A percentile compares a stretch with the other conserved stretches of the same genome.
phyloP scores from a whole-genome alignment of 2,888 invertebrate genomes.

The Iselma pallidipennis region DNA sequence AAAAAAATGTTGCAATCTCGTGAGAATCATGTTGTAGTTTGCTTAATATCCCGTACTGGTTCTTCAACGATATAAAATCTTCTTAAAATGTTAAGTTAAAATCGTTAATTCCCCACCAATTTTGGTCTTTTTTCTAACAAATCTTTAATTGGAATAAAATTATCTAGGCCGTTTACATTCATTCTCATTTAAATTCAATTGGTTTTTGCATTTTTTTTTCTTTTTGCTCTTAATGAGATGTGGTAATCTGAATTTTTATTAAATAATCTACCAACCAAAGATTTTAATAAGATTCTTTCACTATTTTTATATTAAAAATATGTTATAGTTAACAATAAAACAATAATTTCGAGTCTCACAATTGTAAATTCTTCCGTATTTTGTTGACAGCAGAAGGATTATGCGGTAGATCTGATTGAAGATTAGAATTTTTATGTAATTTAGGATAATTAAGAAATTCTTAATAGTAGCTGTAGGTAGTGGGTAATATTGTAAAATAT shows the following conservation, averaged over 20 bases:
- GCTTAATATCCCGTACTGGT: background rate
- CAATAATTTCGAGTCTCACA: too few species aligned
- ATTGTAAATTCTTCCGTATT: too few species aligned
- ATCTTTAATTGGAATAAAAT: background rate
- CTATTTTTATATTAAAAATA: too few species aligned
- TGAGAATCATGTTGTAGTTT: background rate
- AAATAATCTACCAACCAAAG: too few species aligned
- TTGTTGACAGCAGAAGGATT: too few species aligned
- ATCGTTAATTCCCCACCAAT: background rate
- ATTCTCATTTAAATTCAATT: background rate
- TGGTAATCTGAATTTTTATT: background rate
- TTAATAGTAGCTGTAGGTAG: too few species aligned
- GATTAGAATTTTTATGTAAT: too few species aligned
- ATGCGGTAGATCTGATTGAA: too few species aligned
- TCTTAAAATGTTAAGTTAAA: background rate
- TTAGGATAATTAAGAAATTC: too few species aligned
- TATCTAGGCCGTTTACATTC: background rate
- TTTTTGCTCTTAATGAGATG: background rate
- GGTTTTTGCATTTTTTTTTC: background rate
- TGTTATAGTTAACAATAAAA: too few species aligned
- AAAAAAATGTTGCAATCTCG: background rate
- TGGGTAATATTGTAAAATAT: too few species aligned
- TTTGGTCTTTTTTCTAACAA: background rate
- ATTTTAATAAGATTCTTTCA: too few species aligned
- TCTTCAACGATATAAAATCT: background rate